These are phyloP conservation scores for Liparis tanakae DNA, from an alignment of 2,797 vertebrate species.

Conservation along the genomic window DNA sequence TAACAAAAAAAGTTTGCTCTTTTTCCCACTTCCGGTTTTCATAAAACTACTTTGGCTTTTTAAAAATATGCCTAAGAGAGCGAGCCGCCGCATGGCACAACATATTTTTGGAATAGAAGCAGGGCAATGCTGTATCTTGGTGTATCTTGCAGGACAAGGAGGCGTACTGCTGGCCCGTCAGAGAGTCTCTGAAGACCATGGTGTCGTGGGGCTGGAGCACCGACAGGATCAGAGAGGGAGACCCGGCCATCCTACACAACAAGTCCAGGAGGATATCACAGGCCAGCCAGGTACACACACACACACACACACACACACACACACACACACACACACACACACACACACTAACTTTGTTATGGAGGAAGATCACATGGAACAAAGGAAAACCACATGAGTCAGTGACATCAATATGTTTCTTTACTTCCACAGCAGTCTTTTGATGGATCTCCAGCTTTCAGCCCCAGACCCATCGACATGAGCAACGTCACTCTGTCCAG, in stretches of 20 bases:
- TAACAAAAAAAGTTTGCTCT: no score
- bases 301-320: slow-evolving; percentile 3
- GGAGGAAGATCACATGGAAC: neutral
- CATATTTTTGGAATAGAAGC: neutral
- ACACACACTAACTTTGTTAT: neutral
- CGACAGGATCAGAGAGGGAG: slow-evolving; percentile 90
- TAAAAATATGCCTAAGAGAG: neutral
- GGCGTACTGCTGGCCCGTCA: slow-evolving; percentile 91
- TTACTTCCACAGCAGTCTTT: slow-evolving; percentile 85
- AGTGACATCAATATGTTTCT: neutral
- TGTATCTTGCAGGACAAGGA: slow-evolving; percentile 89
- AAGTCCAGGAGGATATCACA: slow-evolving; percentile 92
- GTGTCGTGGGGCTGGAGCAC: slow-evolving; percentile 93
- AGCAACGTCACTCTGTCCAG: slow-evolving; percentile 95
- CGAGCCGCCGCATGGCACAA: neutral
- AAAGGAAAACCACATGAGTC: neutral
- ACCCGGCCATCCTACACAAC: slow-evolving; percentile 88
- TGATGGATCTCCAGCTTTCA: slow-evolving; percentile 90
- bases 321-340: slow-evolving; percentile 3
- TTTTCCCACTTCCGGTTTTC: no score
- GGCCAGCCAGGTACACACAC: slow-evolving; percentile 88
- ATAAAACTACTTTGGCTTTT: no score
- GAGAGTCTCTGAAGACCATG: slow-evolving; percentile 95
- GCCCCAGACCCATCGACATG: slow-evolving; percentile 94
- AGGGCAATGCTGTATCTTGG: neutral